Evolutionary conservation across 2,888 invertebrate species (phyloP).

Genomic region (Ochropleura leucogaster): DNA sequence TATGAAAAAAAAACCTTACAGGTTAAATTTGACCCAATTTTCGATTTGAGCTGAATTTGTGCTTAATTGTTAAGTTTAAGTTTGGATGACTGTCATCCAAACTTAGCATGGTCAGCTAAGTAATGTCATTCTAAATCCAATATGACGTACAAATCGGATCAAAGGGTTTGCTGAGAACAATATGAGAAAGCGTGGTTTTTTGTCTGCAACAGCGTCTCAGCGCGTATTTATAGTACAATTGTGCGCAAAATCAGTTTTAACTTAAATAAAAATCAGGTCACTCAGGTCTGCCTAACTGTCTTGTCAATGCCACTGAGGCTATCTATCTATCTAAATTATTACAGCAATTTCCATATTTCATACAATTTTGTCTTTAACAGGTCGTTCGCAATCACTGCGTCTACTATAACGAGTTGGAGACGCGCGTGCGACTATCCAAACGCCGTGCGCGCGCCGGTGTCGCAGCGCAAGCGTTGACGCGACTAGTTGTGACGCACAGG

Average conservation of each 20-base stretch:
- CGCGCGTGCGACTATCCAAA: conserved; percentile 98
- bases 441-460: conserved; percentile 93
- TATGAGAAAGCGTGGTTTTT: not conserved
- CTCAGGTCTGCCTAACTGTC: not conserved
- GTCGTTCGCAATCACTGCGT: conserved; percentile 96
- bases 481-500: conserved; percentile 97
- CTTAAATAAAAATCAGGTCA: not conserved
- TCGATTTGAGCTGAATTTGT: too few species aligned
- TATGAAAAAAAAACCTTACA: too few species aligned
- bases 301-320: not conserved
- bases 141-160: too few species aligned
- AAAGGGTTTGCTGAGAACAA: too few species aligned
- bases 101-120: too few species aligned
- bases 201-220: not conserved
- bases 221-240: not conserved
- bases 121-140: too few species aligned
- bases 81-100: too few species aligned
- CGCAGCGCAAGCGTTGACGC: conserved; percentile 92
- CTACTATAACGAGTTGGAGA: conserved; percentile 98
- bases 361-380: conserved; percentile 65
- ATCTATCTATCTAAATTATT: not conserved
- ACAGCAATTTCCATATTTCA: not conserved
- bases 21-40: too few species aligned
- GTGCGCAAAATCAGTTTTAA: not conserved
- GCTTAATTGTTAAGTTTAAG: too few species aligned